phyloP scores from a whole-genome alignment of 2,888 invertebrate species.

The Spilosoma lubricipeda region DNA sequence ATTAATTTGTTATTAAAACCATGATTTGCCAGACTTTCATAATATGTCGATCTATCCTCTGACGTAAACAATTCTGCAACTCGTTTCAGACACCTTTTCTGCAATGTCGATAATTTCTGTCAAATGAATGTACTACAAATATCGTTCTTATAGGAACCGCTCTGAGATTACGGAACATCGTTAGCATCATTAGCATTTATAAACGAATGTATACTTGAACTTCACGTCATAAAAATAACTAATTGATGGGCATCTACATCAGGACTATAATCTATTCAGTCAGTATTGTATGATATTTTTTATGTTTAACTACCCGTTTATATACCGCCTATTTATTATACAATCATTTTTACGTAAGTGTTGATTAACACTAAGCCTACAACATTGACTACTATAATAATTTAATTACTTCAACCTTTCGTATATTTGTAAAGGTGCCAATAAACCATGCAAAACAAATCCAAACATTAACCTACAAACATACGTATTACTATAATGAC shows the following conservation, averaged over 20 bases:
- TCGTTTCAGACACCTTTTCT: neutral
- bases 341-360: neutral
- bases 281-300: neutral
- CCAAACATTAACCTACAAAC: neutral
- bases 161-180: neutral
- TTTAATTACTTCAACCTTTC: neutral
- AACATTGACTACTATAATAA: neutral
- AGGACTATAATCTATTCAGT: neutral
- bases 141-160: neutral
- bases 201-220: neutral
- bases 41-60: too few species aligned
- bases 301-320: neutral
- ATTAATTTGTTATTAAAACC: too few species aligned
- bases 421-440: neutral
- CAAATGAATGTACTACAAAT: neutral
- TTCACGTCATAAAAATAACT: neutral
- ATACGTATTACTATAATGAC: too few species aligned
- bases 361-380: neutral
- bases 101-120: neutral
- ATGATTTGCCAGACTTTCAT: too few species aligned
- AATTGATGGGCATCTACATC: neutral
- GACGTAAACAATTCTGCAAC: neutral
- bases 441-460: neutral
- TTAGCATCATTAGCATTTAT: neutral
- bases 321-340: neutral